Conservation (phyloP, 2,888 invertebrate genomes). For the Archips xylosteana region DNA sequence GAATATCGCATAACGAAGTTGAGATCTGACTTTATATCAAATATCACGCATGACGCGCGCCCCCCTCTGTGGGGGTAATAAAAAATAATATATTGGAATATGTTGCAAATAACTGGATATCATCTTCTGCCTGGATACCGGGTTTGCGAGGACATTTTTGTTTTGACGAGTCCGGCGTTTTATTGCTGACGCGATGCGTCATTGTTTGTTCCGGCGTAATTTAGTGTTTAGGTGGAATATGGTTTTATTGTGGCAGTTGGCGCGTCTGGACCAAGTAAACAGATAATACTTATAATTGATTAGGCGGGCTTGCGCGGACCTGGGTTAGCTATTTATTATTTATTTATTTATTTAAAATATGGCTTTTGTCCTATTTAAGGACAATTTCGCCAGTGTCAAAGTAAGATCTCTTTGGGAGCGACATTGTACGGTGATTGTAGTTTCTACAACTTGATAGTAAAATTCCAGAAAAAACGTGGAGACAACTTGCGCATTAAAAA, state of each 20-base stretch:
- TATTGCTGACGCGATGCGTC: slow-evolving; percentile 75
- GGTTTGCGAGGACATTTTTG: slow-evolving; percentile 71
- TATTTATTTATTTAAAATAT: too few species aligned
- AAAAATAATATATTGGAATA: slow-evolving; percentile 87
- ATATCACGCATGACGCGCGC: slow-evolving; percentile 84
- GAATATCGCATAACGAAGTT: slow-evolving; percentile 85
- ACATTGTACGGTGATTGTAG: too few species aligned
- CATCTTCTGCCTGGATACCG: slow-evolving; percentile 79
- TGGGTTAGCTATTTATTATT: too few species aligned
- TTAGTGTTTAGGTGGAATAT: slow-evolving; percentile 18
- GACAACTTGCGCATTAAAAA: too few species aligned
- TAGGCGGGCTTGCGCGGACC: too few species aligned
- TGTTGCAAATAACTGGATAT: slow-evolving; percentile 86
- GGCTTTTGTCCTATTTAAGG: too few species aligned
- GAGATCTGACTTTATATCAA: slow-evolving; percentile 86
- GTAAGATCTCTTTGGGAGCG: too few species aligned
- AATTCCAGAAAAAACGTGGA: too few species aligned
- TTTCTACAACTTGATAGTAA: too few species aligned
- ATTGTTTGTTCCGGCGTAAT: slow-evolving; percentile 66
- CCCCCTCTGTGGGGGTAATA: slow-evolving; percentile 79
- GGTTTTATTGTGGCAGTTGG: not conserved
- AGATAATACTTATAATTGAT: too few species aligned
- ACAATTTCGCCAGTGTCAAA: too few species aligned
- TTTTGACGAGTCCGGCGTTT: slow-evolving; percentile 78
- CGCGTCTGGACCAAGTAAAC: not conserved